phyloP scores from a whole-genome alignment of 2,888 invertebrate species.

The Limnephilus marmoratus region DNA sequence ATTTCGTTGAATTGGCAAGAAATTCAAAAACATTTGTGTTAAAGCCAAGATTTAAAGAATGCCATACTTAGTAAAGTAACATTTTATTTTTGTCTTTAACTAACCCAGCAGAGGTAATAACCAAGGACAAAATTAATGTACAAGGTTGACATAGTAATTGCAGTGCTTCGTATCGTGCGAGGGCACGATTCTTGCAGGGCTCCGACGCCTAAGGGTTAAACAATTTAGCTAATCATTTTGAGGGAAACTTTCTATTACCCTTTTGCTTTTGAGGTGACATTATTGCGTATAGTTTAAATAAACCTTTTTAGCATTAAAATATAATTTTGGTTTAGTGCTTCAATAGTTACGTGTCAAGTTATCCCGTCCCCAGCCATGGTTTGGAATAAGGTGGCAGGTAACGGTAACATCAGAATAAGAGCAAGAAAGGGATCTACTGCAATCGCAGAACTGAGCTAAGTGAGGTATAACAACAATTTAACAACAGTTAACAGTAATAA shows the following conservation, averaged over 20 bases:
- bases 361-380: constrained; percentile 61
- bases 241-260: background rate
- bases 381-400: constrained; percentile 42
- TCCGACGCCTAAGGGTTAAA: no score
- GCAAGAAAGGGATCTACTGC: constrained; percentile 48
- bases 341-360: constrained; percentile 22
- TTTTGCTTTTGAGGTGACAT: background rate
- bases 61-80: no score
- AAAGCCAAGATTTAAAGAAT: no score
- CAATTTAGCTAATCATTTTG: background rate
- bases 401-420: background rate
- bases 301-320: background rate
- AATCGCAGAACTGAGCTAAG: constrained; percentile 53
- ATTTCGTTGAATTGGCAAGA: no score
- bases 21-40: no score
- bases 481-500: constrained; percentile 65
- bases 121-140: no score
- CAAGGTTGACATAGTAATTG: no score
- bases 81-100: no score
- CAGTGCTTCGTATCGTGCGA: no score
- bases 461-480: constrained; percentile 64
- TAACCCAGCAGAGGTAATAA: no score
- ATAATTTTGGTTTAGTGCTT: background rate
- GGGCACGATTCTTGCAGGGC: no score
- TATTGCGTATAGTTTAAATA: background rate